A percentile compares a stretch with the other conserved stretches of the same genome.
Conservation (phyloP, 2,797 vertebrate genomes). For the Chaetophractus vellerosus region DNA sequence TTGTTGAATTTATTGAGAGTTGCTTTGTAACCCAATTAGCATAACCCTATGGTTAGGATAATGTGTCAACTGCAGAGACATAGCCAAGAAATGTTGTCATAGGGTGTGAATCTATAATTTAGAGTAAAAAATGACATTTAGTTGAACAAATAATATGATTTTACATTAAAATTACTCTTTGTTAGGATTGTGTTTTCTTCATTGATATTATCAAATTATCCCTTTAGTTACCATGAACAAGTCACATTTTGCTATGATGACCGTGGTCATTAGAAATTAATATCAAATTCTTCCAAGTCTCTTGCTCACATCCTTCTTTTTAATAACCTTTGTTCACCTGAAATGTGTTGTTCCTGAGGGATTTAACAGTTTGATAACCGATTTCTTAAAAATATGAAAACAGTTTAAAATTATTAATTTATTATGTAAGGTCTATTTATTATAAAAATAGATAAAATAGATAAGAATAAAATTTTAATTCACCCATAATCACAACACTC, state of each 20-base stretch:
- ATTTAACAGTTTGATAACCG: neutral
- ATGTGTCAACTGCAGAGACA: neutral
- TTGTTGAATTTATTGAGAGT: no score
- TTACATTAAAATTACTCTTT: slow-evolving; percentile 25
- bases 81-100: neutral
- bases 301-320: neutral
- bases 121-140: neutral
- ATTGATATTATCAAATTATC: neutral
- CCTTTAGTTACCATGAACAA: neutral
- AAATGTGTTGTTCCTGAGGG: neutral
- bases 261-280: neutral
- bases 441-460: slow-evolving; percentile 10
- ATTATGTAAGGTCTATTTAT: neutral
- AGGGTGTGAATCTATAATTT: neutral
- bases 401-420: slow-evolving; percentile 23
- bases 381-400: slow-evolving; percentile 40
- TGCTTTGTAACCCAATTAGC: no score
- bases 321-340: neutral
- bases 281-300: neutral
- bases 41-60: no score
- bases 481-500: neutral
- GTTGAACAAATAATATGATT: slow-evolving; percentile 1
- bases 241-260: neutral
- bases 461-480: slow-evolving; percentile 48
- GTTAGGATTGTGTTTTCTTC: neutral